Percentiles rank a stretch among this genome's conserved stretches.
These are phyloP conservation scores for Galeopsomyia nigrocyanea DNA, from an alignment of 2,888 invertebrate genomes.

Conservation along the genomic window DNA sequence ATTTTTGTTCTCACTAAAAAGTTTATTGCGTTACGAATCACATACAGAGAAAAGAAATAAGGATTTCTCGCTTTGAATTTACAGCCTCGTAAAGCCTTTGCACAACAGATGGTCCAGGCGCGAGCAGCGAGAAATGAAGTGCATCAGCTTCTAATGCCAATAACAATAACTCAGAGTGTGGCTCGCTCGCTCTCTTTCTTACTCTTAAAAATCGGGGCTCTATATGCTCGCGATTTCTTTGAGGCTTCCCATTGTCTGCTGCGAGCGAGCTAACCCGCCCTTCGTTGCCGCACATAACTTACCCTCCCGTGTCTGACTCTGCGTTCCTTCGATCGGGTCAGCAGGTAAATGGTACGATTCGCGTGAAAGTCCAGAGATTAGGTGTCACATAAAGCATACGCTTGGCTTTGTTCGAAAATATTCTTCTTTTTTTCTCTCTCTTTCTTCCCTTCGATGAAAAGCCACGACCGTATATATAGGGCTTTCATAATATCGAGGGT, in stretches of 20 bases:
- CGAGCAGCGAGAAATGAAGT: constrained; percentile 21
- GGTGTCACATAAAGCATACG: constrained; percentile 64
- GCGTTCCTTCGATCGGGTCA: constrained; percentile 23
- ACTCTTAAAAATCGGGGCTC: constrained; percentile 6
- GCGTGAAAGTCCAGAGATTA: constrained; percentile 52
- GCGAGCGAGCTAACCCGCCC: constrained; percentile 46
- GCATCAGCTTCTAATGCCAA: constrained; percentile 44
- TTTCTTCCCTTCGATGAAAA: constrained; percentile 50
- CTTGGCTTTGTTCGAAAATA: constrained; percentile 56
- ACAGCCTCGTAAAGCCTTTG: constrained; percentile 44
- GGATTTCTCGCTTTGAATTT: constrained; percentile 44
- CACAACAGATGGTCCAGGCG: constrained; percentile 39
- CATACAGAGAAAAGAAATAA: constrained; percentile 24
- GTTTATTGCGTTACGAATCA: constrained; percentile 41
- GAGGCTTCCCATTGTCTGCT: constrained; percentile 50
- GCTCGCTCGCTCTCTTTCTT: constrained; percentile 10
- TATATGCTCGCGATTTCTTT: constrained; percentile 32
- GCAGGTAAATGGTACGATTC: constrained; percentile 38
- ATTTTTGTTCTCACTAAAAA: background rate
- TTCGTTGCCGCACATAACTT: constrained; percentile 55
- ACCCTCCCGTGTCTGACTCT: constrained; percentile 29
- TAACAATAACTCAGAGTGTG: constrained; percentile 44
- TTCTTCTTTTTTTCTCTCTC: constrained; percentile 55
- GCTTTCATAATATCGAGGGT: constrained; percentile 46
- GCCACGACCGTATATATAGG: constrained; percentile 47